Evolutionary conservation across 2,888 invertebrate species (phyloP).

Genomic region (Entomobrya multifasciata): DNA sequence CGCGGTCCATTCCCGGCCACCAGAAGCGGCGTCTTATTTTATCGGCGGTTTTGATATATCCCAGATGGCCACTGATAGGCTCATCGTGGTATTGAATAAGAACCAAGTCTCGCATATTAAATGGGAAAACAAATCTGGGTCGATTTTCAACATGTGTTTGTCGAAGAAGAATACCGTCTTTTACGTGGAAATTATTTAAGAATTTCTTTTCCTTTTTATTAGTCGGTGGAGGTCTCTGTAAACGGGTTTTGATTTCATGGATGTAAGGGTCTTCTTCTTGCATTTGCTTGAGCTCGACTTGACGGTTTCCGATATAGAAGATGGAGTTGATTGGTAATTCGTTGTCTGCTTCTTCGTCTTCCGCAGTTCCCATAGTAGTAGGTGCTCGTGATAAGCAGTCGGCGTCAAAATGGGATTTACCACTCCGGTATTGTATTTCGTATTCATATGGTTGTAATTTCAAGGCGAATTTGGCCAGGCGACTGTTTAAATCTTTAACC

Average conservation of each 20-base stretch:
- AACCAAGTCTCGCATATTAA: slow-evolving; percentile 61
- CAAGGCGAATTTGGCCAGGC: slow-evolving; percentile 42
- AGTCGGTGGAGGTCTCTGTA: background rate
- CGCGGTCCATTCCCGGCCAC: slow-evolving; percentile 63
- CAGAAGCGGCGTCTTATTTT: slow-evolving; percentile 53
- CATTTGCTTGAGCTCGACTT: background rate
- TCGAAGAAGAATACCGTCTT: background rate
- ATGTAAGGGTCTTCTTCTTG: background rate
- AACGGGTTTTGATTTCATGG: background rate
- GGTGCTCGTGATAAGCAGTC: slow-evolving; percentile 30
- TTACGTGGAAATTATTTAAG: background rate
- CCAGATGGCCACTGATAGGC: slow-evolving; percentile 65
- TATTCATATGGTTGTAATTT: slow-evolving; percentile 54
- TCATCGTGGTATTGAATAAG: slow-evolving; percentile 73
- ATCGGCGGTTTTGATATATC: slow-evolving; percentile 50
- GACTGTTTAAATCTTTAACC: slow-evolving; percentile 22
- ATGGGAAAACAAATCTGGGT: slow-evolving; percentile 56
- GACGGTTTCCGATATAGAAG: background rate
- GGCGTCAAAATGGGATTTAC: slow-evolving; percentile 19
- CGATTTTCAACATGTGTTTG: background rate
- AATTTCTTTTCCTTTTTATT: background rate
- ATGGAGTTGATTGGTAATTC: background rate
- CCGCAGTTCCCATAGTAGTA: background rate
- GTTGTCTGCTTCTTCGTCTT: background rate
- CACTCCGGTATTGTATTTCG: slow-evolving; percentile 36